Evolutionary conservation across 2,797 vertebrate species (phyloP).

Genomic region (Sebastes hubbsi): DNA sequence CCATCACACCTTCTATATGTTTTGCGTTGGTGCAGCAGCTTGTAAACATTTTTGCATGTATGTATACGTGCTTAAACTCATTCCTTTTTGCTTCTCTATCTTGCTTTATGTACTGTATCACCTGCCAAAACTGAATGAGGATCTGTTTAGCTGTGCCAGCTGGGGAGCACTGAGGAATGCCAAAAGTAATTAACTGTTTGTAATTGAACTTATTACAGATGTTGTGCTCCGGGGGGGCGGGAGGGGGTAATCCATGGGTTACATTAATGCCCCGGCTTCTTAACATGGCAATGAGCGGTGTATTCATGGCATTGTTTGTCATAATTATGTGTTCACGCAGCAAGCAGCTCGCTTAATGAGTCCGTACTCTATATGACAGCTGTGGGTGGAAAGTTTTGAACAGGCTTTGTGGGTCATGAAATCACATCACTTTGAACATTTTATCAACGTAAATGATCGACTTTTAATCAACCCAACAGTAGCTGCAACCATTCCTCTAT

Average conservation of each 20-base stretch:
- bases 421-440: neutral
- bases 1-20: slow-evolving; percentile 34
- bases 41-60: slow-evolving; percentile 60
- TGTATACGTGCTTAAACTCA: slow-evolving; percentile 17
- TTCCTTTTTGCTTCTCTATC: slow-evolving; percentile 18
- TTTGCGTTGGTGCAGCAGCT: slow-evolving; percentile 41
- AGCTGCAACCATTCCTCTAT: neutral
- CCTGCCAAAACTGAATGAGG: slow-evolving; percentile 51
- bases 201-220: slow-evolving; percentile 30
- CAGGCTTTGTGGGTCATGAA: neutral
- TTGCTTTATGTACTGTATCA: slow-evolving; percentile 39
- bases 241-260: slow-evolving; percentile 29
- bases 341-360: slow-evolving; percentile 49
- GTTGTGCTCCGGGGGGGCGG: slow-evolving; percentile 10
- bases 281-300: slow-evolving; percentile 52
- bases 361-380: slow-evolving; percentile 13
- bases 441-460: neutral
- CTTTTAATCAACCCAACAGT: neutral
- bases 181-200: slow-evolving; percentile 59
- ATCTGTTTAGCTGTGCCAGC: slow-evolving; percentile 46
- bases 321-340: slow-evolving; percentile 55
- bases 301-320: slow-evolving; percentile 52
- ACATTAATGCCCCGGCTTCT: slow-evolving; percentile 42
- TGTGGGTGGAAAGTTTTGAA: slow-evolving; percentile 18
- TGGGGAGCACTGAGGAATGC: slow-evolving; percentile 52